Base-by-base conservation (phyloP, 1,140 invertebrate species). In the Drosophila watanabei region DNA sequence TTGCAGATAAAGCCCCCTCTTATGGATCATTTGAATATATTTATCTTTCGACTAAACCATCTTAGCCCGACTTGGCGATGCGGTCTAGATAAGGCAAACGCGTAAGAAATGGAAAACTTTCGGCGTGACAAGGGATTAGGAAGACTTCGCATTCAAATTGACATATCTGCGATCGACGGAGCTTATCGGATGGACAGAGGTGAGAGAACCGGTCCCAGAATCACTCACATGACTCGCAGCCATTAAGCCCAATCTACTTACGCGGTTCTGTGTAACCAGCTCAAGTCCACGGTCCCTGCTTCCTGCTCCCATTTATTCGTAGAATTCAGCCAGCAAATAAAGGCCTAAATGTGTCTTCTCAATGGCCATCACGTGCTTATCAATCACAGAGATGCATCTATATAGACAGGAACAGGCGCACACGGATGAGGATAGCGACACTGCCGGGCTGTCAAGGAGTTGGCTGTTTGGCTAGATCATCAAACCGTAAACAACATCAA, bases 401-500 rank as follows among this genome's bases (percentile, higher is more conserved):
- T 35, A 72, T 51, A 81, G 54, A 56, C 54, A 24, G 54, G 20
- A 24, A 14, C 18, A 54, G 32, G 18, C 75, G 62, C 57, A 73
- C 78, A 78, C 57, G 41, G 46, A 37, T 33, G 37, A 13, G 43
- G 57, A 59, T 35, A 37, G 52, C 13, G 37, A 52, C 49, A 52
- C 49, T 18, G 32, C 16, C 35, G 54, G 37, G 30, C 48, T 65
- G 68, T 49, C 82, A 63, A 64, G 62, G 20, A 61, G 60, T 43
- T 46, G 54, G 69, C 43, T 78, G 84, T 78, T 80, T 88, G 85
- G 70, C 85, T 79, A 80, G 78, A 88, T 84, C 84, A 87, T 87
- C 86, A 89, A 81, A 69, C 78, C 70, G 85, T 89, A 89, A 89
- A 89, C 81, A 89, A 89, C 85, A 89, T 89, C 79, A 89, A 89